These are phyloP conservation scores for Xylocopa sonorina DNA, from an alignment of 1,140 invertebrate genomes.

Conservation along the genomic window DNA sequence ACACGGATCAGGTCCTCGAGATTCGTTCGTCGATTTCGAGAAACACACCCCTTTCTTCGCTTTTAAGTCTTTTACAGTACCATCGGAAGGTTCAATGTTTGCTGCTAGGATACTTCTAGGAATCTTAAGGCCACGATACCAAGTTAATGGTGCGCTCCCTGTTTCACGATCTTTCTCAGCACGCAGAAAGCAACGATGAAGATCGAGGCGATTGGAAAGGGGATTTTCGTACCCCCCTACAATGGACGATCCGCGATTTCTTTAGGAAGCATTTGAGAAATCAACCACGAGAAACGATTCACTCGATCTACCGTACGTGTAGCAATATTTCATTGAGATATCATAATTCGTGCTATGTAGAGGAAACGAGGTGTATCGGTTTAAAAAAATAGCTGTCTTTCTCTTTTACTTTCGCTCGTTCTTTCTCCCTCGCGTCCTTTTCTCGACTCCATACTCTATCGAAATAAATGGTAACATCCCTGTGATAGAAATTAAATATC, in stretches of 20 bases:
- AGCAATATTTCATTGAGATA: neutral
- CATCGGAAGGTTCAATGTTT: constrained; percentile 4
- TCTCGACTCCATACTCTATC: neutral
- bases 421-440: neutral
- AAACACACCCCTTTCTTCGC: neutral
- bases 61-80: neutral
- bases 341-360: constrained; percentile 25
- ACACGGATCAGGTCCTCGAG: constrained; percentile 2
- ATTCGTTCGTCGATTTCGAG: too few relatives aligned
- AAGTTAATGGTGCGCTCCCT: neutral
- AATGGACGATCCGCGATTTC: neutral
- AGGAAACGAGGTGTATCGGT: constrained; percentile 29
- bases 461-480: neutral
- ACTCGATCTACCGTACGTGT: neutral
- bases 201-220: neutral
- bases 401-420: neutral
- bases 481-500: neutral
- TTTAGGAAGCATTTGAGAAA: constrained; percentile 37
- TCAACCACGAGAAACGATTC: constrained; percentile 7
- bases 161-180: constrained; percentile 13
- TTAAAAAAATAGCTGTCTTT: constrained; percentile 52
- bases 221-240: too few relatives aligned
- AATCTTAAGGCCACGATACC: constrained; percentile 54
- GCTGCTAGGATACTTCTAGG: constrained; percentile 29
- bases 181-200: constrained; percentile 22